These are phyloP conservation scores for Phymatocera aterrima DNA, from an alignment of 2,888 invertebrate genomes.

Conservation along the genomic window DNA sequence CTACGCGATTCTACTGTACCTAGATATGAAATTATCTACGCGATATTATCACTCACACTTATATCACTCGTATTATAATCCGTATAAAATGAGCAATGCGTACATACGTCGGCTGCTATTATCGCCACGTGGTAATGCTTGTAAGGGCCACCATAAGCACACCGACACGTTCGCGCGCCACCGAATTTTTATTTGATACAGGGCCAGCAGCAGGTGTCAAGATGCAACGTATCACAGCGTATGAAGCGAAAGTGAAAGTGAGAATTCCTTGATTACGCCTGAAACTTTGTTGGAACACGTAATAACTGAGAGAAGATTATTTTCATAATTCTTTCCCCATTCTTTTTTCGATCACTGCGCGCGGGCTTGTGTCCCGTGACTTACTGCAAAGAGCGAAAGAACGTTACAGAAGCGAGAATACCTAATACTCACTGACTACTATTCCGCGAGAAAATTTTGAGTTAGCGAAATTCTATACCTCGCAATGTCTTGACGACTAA, in stretches of 20 bases:
- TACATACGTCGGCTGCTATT: slow-evolving; percentile 20
- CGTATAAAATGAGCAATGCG: too few species aligned
- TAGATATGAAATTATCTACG: too few species aligned
- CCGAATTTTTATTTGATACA: not conserved
- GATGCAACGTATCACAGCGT: too few species aligned
- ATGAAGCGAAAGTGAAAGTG: not conserved
- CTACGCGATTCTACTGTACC: too few species aligned
- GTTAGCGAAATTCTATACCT: slow-evolving; percentile 33
- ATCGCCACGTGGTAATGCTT: slow-evolving; percentile 31
- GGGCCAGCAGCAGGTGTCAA: not conserved
- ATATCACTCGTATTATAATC: too few species aligned
- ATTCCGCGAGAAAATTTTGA: not conserved
- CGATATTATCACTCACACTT: too few species aligned
- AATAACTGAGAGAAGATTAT: too few species aligned
- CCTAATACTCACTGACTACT: not conserved
- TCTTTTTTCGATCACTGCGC: not conserved
- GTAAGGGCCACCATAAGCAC: slow-evolving; percentile 26
- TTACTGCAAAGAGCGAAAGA: slow-evolving; percentile 19
- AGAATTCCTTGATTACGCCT: too few species aligned
- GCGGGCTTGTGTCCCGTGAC: slow-evolving; percentile 28
- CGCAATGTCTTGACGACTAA: slow-evolving; percentile 29
- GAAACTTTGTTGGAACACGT: too few species aligned
- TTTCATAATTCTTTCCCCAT: not conserved
- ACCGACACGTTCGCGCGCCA: slow-evolving; percentile 22
- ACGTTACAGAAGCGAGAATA: not conserved